Percentiles rank a stretch among this genome's conserved stretches.
These are phyloP conservation scores for Megaleporinus macrocephalus DNA, from an alignment of 2,113 vertebrate species.

Conservation along the genomic window DNA sequence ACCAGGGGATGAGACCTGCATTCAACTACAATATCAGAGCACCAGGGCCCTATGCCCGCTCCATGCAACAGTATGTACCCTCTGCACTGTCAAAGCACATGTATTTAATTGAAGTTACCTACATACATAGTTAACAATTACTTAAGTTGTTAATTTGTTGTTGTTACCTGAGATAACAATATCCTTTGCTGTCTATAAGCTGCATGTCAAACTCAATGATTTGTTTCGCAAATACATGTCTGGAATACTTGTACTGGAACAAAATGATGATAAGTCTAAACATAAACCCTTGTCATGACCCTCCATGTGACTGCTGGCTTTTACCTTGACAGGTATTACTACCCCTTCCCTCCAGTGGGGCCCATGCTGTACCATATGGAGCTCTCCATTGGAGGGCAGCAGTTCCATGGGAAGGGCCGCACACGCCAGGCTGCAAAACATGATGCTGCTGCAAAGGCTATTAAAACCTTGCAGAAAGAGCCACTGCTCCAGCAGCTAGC, in stretches of 20 bases:
- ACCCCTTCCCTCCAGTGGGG: constrained; percentile 92
- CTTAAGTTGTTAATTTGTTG: no score
- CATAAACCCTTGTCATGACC: not conserved
- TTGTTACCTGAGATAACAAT: no score
- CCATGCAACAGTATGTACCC: constrained; percentile 79
- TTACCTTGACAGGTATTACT: constrained; percentile 88
- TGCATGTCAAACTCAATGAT: no score
- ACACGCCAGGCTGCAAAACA: constrained; percentile 94
- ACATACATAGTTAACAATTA: not conserved
- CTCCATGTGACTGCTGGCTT: constrained; percentile 6
- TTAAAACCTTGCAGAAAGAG: constrained; percentile 93
- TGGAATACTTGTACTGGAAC: not conserved
- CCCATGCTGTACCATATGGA: constrained; percentile 96
- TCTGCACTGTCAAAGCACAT: not conserved
- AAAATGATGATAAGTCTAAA: not conserved
- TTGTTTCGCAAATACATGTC: not conserved
- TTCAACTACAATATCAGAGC: constrained; percentile 90
- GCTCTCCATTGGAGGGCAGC: constrained; percentile 94
- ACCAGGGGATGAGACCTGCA: constrained; percentile 91
- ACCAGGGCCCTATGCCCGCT: constrained; percentile 90
- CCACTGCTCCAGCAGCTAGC: constrained; percentile 86
- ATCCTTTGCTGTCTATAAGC: no score
- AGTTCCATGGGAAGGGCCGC: constrained; percentile 95
- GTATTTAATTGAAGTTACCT: not conserved
- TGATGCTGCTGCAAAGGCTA: constrained; percentile 91